These are phyloP conservation scores for Leuctra nigra DNA, from an alignment of 2,888 invertebrate genomes.

Conservation along the genomic window DNA sequence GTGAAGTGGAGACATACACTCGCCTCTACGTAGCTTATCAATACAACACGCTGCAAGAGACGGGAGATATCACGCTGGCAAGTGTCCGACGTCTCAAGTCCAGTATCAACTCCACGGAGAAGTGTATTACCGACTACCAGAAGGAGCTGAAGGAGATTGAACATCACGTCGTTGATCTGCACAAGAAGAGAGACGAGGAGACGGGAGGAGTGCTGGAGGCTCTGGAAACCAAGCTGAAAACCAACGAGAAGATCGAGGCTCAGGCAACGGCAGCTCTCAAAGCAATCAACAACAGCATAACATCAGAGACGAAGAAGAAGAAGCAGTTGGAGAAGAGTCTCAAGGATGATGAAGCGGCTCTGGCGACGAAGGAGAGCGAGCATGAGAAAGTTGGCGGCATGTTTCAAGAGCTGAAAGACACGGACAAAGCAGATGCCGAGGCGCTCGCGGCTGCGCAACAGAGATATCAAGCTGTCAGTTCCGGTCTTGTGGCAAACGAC, in stretches of 20 bases:
- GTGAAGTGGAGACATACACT: conserved; percentile 76
- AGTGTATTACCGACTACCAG: conserved; percentile 49
- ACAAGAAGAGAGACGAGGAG: conserved; percentile 62
- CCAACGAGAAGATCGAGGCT: conserved; percentile 60
- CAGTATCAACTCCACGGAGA: conserved; percentile 48
- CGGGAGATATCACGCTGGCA: conserved; percentile 38
- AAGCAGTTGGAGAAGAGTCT: conserved; percentile 51
- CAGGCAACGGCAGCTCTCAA: conserved; percentile 55
- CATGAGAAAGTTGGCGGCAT: conserved; percentile 53
- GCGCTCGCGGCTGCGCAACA: conserved; percentile 67
- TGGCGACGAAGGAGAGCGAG: conserved; percentile 53
- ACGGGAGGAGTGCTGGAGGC: conserved; percentile 55
- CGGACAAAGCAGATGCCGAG: conserved; percentile 58
- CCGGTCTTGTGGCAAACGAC: conserved; percentile 72
- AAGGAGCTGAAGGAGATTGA: conserved; percentile 50
- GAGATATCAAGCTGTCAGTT: conserved; percentile 74
- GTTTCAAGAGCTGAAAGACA: conserved; percentile 60
- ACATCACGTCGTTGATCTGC: conserved; percentile 52
- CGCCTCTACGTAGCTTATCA: conserved; percentile 68
- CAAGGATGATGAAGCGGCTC: conserved; percentile 49
- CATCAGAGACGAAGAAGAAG: conserved; percentile 60
- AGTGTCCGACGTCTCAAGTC: conserved; percentile 32
- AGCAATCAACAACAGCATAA: conserved; percentile 56
- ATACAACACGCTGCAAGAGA: conserved; percentile 48
- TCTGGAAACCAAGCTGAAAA: conserved; percentile 57